phyloP scores from a whole-genome alignment of 64 coral and sea anemone species.

The Pachyseris speciosa region DNA sequence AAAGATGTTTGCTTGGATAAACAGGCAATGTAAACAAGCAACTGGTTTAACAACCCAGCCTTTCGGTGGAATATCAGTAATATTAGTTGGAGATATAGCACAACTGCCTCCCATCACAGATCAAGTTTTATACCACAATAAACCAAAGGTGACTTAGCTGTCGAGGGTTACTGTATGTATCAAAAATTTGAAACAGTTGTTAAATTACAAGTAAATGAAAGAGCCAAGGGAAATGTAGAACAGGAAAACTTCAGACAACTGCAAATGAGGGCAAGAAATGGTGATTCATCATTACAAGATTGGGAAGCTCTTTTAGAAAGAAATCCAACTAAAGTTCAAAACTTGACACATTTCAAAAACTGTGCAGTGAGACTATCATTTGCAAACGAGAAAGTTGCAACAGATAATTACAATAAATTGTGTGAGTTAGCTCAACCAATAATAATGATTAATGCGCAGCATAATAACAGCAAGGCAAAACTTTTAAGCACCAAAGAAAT shows the following conservation, averaged over 20 bases:
- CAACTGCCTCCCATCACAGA: slow-evolving; percentile 55
- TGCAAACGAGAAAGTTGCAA: slow-evolving; percentile 51
- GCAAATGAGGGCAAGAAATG: slow-evolving; percentile 53
- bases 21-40: too few relatives aligned
- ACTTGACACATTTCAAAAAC: slow-evolving; percentile 16
- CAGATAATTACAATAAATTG: slow-evolving; percentile 26
- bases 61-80: slow-evolving; percentile 69
- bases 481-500: slow-evolving; percentile 39
- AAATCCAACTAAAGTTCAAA: slow-evolving; percentile 9
- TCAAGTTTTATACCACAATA: slow-evolving; percentile 55
- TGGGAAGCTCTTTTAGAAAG: slow-evolving; percentile 51
- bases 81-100: slow-evolving; percentile 65
- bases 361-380: slow-evolving; percentile 24
- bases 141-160: slow-evolving; percentile 44
- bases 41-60: not conserved
- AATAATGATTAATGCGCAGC: slow-evolving; percentile 44
- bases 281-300: slow-evolving; percentile 58
- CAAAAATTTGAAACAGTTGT: slow-evolving; percentile 61
- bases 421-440: slow-evolving; percentile 1
- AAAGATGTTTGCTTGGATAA: too few relatives aligned
- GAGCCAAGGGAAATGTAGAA: slow-evolving; percentile 18
- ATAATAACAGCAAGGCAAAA: slow-evolving; percentile 8
- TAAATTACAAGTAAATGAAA: slow-evolving; percentile 65
- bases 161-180: slow-evolving; percentile 57
- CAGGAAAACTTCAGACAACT: slow-evolving; percentile 60